These are phyloP conservation scores for Deilephila elpenor DNA, from an alignment of 2,888 invertebrate genomes.

Conservation along the genomic window DNA sequence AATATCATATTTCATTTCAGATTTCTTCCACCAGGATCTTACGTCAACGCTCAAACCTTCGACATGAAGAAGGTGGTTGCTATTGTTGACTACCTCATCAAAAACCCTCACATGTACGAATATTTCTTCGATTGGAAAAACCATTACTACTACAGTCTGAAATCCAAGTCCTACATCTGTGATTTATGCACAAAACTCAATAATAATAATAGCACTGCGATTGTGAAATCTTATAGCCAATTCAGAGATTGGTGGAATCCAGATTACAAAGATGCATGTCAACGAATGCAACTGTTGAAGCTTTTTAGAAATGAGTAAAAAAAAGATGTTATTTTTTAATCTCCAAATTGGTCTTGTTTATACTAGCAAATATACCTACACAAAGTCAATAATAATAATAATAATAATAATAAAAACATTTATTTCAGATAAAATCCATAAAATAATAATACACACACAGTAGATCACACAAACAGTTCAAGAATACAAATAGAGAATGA, in stretches of 20 bases:
- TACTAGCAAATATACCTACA: too few relatives aligned
- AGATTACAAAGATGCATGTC: slow-evolving; percentile 58
- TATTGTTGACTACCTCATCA: slow-evolving; percentile 67
- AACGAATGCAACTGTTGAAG: slow-evolving; percentile 47
- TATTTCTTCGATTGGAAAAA: slow-evolving; percentile 75
- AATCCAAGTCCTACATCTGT: slow-evolving; percentile 59
- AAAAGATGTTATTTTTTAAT: too few relatives aligned
- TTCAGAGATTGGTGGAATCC: slow-evolving; percentile 72
- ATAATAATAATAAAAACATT: too few relatives aligned
- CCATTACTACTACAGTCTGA: slow-evolving; percentile 63
- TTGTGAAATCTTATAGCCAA: slow-evolving; percentile 39
- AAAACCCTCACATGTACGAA: slow-evolving; percentile 58
- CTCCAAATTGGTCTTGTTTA: too few relatives aligned
- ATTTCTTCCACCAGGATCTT: slow-evolving; percentile 72
- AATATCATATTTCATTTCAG: slow-evolving; percentile 52
- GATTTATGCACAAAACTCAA: slow-evolving; percentile 67
- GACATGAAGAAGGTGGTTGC: slow-evolving; percentile 67
- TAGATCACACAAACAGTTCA: too few relatives aligned
- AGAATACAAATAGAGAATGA: too few relatives aligned
- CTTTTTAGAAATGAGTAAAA: slow-evolving; percentile 18
- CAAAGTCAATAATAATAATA: too few relatives aligned
- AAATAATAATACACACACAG: too few relatives aligned
- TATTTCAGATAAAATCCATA: too few relatives aligned
- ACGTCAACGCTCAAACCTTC: slow-evolving; percentile 61
- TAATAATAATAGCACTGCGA: slow-evolving; percentile 35